phyloP scores from a whole-genome alignment of 2,888 invertebrate species.

The Gryllus longicercus region DNA sequence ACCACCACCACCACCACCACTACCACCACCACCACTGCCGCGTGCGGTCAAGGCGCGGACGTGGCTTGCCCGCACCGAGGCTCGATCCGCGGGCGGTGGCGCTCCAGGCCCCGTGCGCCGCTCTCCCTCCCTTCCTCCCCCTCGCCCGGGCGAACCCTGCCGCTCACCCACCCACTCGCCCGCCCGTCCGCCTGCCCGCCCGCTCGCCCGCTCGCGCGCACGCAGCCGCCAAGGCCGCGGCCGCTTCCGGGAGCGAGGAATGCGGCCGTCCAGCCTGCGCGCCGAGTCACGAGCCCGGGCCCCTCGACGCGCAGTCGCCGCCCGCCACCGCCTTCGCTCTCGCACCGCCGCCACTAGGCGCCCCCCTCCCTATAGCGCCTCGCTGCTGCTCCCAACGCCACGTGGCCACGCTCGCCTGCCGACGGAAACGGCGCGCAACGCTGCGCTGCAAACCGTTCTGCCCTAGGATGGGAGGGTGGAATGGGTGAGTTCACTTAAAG shows the following conservation, averaged over 20 bases:
- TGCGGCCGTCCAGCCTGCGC: background rate
- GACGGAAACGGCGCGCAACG: no score
- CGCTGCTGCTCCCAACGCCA: no score
- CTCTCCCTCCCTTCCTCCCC: background rate
- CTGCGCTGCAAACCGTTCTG: no score
- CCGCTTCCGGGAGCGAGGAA: constrained; percentile 7
- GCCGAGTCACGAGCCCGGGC: no score
- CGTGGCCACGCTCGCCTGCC: no score
- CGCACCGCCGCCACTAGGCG: background rate
- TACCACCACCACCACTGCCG: background rate
- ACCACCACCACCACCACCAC: no score
- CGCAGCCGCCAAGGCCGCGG: background rate
- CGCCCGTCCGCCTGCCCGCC: background rate
- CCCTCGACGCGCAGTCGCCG: background rate
- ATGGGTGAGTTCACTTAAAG: no score
- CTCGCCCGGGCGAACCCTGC: background rate
- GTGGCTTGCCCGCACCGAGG: background rate
- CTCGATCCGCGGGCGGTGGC: background rate
- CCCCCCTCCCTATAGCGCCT: background rate
- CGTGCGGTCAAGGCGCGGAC: background rate
- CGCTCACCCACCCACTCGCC: no score
- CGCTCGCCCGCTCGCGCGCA: no score
- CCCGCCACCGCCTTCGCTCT: background rate
- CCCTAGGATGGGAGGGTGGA: no score
- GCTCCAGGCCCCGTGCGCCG: background rate